A percentile compares a stretch with the other conserved stretches of the same genome.
These are phyloP conservation scores for Astyanax mexicanus DNA, from an alignment of 2,797 vertebrate genomes.

Conservation along the genomic window DNA sequence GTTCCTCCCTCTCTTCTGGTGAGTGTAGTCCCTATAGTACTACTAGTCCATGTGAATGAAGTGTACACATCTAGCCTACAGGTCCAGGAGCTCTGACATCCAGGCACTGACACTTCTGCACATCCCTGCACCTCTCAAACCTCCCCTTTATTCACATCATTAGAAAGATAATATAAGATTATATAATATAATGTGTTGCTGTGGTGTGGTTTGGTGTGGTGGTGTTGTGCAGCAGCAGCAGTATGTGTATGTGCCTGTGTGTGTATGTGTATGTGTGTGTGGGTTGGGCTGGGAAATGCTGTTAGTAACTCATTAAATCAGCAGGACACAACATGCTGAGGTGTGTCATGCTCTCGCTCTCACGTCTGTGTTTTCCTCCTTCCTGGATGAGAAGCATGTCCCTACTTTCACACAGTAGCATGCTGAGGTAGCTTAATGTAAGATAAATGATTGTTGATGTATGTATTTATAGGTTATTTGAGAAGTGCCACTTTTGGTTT, in stretches of 20 bases:
- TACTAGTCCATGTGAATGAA: slow-evolving; percentile 13
- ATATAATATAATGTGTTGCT: too few species aligned
- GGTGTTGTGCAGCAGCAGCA: too few species aligned
- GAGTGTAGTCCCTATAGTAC: too few species aligned
- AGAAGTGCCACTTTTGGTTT: too few species aligned
- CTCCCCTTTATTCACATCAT: too few species aligned
- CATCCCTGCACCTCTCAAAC: background rate
- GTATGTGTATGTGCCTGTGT: too few species aligned
- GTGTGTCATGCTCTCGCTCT: slow-evolving; percentile 45
- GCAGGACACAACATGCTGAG: slow-evolving; percentile 53
- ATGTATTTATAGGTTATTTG: too few species aligned
- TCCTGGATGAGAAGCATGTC: background rate
- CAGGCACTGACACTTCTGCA: background rate
- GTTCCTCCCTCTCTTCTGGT: slow-evolving; percentile 96
- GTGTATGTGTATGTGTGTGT: too few species aligned
- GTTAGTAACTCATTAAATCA: slow-evolving; percentile 56
- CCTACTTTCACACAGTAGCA: background rate
- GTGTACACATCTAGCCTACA: background rate
- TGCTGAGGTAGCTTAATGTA: background rate
- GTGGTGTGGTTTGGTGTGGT: background rate
- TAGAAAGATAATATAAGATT: too few species aligned
- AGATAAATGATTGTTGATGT: too few species aligned
- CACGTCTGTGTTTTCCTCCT: background rate
- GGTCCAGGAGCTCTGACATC: background rate
- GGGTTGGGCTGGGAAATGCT: slow-evolving; percentile 17